Percentiles rank a stretch among this genome's conserved stretches.
These are phyloP conservation scores for Enteromius radiatus DNA, from an alignment of 2,797 vertebrate species.

Conservation along the genomic window DNA sequence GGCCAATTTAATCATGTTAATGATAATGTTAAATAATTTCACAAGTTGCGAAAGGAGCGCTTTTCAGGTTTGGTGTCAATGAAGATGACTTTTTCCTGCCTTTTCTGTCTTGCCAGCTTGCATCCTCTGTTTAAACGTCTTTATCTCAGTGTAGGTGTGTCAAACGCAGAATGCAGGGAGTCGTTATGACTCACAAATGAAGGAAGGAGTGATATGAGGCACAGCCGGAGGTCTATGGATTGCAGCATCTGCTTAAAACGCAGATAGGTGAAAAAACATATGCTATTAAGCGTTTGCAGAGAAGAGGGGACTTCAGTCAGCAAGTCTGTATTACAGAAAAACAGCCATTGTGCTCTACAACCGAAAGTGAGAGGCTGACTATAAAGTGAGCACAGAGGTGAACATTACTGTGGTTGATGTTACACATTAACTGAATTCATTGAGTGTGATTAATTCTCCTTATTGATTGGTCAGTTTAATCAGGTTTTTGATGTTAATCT, in stretches of 20 bases:
- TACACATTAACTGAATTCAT: conserved; percentile 30
- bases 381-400: conserved; percentile 13
- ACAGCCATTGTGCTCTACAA: conserved; percentile 9
- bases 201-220: conserved; percentile 6
- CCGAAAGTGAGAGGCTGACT: not conserved
- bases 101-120: not conserved
- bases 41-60: not conserved
- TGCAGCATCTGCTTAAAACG: conserved; percentile 34
- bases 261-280: conserved; percentile 2
- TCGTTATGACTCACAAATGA: conserved; percentile 27
- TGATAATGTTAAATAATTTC: not conserved
- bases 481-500: conserved; percentile 33
- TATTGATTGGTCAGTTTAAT: conserved; percentile 41
- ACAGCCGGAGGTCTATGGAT: conserved; percentile 5
- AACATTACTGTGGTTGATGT: conserved; percentile 31
- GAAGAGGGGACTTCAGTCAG: not conserved
- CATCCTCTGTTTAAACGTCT: conserved; percentile 6
- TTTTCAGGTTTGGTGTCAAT: not conserved
- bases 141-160: conserved; percentile 16
- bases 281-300: not conserved
- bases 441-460: conserved; percentile 32
- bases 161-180: not conserved
- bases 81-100: not conserved
- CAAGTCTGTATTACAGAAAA: not conserved
- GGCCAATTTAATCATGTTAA: not conserved